Evolutionary conservation across 2,113 vertebrate genomes (phyloP).

Genomic region (Brevimyrus niger): DNA sequence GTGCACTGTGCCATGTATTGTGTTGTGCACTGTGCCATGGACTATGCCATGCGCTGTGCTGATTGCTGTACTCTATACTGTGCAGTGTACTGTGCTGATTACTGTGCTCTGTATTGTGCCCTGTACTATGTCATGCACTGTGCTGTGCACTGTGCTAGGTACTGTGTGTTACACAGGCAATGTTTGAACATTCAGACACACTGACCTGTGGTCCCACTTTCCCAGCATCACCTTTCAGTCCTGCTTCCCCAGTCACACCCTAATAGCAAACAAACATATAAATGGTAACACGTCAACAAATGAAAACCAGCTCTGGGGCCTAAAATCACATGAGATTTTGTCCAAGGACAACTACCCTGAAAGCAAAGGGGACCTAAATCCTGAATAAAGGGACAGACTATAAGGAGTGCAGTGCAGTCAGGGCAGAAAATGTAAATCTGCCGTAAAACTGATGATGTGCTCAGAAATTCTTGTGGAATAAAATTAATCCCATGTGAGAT

Average conservation of each 20-base stretch:
- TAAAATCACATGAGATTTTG: not conserved
- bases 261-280: slow-evolving; percentile 29
- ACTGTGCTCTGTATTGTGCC: not conserved
- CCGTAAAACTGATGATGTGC: not conserved
- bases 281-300: not conserved
- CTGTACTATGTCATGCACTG: not conserved
- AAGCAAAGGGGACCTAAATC: not conserved
- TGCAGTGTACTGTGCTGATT: not conserved
- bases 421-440: not conserved
- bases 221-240: slow-evolving; percentile 65
- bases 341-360: not conserved
- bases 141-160: not conserved
- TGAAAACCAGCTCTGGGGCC: not conserved
- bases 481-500: not conserved
- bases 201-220: slow-evolving; percentile 58
- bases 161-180: not conserved
- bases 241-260: slow-evolving; percentile 60
- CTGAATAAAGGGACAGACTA: not conserved
- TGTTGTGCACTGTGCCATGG: not conserved
- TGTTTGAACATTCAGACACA: not conserved
- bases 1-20: not conserved
- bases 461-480: not conserved
- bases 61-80: too few species aligned
- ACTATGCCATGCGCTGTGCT: not conserved
- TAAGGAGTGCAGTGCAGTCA: not conserved